Evolutionary conservation across 1,140 invertebrate species (phyloP).

Genomic region (Eciton burchellii): DNA sequence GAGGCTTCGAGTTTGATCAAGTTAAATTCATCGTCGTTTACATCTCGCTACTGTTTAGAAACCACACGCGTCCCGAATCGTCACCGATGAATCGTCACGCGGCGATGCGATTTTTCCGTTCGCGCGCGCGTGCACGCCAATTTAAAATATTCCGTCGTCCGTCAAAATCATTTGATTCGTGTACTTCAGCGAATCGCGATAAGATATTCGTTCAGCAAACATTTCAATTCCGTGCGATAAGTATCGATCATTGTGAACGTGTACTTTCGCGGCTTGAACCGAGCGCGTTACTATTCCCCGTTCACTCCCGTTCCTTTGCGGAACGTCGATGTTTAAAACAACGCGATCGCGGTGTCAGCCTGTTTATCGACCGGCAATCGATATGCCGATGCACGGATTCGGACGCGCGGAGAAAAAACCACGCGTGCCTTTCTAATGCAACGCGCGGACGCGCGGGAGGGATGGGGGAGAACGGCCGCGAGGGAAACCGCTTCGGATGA

Average conservation of each 20-base stretch:
- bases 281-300: constrained; percentile 29
- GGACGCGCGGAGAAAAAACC: constrained; percentile 34
- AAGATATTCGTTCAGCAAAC: constrained; percentile 32
- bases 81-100: not conserved
- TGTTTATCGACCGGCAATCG: constrained; percentile 54
- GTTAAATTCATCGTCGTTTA: constrained; percentile 20
- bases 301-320: constrained; percentile 14
- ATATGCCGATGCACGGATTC: constrained; percentile 39
- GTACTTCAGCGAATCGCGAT: constrained; percentile 21
- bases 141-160: constrained; percentile 46
- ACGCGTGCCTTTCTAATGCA: constrained; percentile 42
- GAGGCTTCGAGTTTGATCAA: constrained; percentile 33
- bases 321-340: constrained; percentile 46
- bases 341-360: constrained; percentile 25
- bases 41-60: constrained; percentile 28
- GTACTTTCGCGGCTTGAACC: constrained; percentile 18
- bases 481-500: too few relatives aligned
- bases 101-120: not conserved
- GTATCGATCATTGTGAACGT: constrained; percentile 46
- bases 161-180: constrained; percentile 24
- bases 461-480: not conserved
- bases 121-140: not conserved
- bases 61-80: not conserved
- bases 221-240: constrained; percentile 53
- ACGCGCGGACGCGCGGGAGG: not conserved